Percentiles rank a stretch among this genome's conserved stretches.
These are phyloP conservation scores for Luperina nickerlii DNA, from an alignment of 2,888 invertebrate species.

Conservation along the genomic window DNA sequence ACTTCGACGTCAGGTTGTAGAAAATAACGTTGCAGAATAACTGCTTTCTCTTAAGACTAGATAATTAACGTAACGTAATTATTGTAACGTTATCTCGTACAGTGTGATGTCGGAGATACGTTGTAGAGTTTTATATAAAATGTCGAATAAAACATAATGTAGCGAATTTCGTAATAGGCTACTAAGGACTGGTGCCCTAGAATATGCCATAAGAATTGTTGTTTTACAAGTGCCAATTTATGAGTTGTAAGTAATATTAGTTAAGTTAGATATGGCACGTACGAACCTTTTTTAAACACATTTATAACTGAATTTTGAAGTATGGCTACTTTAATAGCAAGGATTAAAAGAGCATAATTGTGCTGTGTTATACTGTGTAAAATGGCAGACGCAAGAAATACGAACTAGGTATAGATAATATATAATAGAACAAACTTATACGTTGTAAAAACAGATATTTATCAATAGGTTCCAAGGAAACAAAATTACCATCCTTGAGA, in stretches of 20 bases:
- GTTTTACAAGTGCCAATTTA: constrained; percentile 71
- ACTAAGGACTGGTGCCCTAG: constrained; percentile 51
- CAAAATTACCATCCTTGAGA: background rate
- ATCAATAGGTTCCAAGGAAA: background rate
- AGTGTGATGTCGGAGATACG: constrained; percentile 34
- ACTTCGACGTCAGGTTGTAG: constrained; percentile 47
- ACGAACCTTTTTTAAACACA: constrained; percentile 60
- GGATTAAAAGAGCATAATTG: background rate
- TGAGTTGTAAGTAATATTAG: constrained; percentile 62
- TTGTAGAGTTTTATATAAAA: constrained; percentile 48
- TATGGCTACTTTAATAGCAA: constrained; percentile 26
- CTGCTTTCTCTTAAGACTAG: constrained; percentile 19
- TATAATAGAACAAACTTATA: background rate
- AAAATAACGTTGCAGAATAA: constrained; percentile 31
- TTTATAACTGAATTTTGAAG: constrained; percentile 63
- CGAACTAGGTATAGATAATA: background rate
- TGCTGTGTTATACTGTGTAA: background rate
- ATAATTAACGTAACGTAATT: constrained; percentile 9
- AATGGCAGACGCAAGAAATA: background rate
- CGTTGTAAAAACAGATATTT: background rate
- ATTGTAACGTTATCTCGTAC: constrained; percentile 25
- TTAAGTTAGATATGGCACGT: constrained; percentile 69
- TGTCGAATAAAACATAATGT: constrained; percentile 46
- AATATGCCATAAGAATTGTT: constrained; percentile 62
- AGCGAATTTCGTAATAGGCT: constrained; percentile 48